Conservation (phyloP, 1,140 invertebrate species). For the Psix sp. region DNA sequence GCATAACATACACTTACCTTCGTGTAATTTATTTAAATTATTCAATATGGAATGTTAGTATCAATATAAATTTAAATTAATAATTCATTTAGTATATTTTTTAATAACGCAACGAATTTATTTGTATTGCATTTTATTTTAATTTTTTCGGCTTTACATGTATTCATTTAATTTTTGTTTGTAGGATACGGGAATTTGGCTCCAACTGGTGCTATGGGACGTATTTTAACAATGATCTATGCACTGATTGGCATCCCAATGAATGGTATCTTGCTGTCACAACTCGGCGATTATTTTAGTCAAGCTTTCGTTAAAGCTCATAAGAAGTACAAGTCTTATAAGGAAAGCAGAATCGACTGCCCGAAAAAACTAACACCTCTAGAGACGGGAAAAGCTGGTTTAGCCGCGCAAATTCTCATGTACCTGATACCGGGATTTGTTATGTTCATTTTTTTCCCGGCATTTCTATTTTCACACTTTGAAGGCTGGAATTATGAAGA, state of each 20-base stretch:
- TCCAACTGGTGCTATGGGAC: constrained; percentile 88
- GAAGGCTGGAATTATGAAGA: constrained; percentile 94
- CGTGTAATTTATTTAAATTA: constrained; percentile 63
- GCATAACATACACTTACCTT: not conserved
- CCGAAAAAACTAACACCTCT: constrained; percentile 66
- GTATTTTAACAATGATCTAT: constrained; percentile 94
- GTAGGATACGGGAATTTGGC: constrained; percentile 92
- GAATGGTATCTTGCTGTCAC: constrained; percentile 90
- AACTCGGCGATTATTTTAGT: constrained; percentile 89
- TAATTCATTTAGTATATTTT: too few species aligned
- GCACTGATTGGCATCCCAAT: constrained; percentile 96
- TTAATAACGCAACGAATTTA: too few species aligned
- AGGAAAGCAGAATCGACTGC: constrained; percentile 77
- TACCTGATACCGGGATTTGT: constrained; percentile 91
- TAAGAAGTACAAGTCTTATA: constrained; percentile 85
- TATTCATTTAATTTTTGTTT: too few species aligned
- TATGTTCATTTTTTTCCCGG: constrained; percentile 94
- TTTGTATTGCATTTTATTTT: too few species aligned
- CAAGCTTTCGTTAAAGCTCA: constrained; percentile 85
- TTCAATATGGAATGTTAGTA: too few species aligned
- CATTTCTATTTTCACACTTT: constrained; percentile 90
- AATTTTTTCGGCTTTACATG: too few species aligned
- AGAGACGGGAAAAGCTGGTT: constrained; percentile 82
- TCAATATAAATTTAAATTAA: too few species aligned
- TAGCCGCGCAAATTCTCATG: constrained; percentile 86